Conservation (phyloP, 2,888 invertebrate genomes). For the Polia nebulosa region DNA sequence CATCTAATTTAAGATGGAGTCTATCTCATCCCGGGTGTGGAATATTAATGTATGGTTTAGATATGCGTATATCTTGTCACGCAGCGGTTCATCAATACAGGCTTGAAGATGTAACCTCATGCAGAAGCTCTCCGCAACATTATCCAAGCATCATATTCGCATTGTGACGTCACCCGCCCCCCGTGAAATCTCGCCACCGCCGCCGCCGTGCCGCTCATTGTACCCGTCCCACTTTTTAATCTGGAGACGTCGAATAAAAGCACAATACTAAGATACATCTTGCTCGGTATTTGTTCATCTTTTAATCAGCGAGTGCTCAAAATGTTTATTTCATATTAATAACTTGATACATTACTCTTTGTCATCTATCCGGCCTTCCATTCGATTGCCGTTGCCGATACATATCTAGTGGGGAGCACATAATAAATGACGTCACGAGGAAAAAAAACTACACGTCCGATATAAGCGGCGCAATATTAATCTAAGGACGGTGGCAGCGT, state of each 20-base stretch:
- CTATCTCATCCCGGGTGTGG: conserved; percentile 19
- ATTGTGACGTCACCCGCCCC: conserved; percentile 80
- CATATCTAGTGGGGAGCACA: conserved; percentile 53
- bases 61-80: conserved; percentile 4
- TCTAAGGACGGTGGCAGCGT: conserved; percentile 72
- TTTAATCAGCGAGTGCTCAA: conserved; percentile 81
- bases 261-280: conserved; percentile 86
- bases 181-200: conserved; percentile 74
- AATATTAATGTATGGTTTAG: conserved; percentile 25
- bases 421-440: conserved; percentile 71
- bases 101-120: conserved; percentile 61
- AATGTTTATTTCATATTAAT: conserved; percentile 64
- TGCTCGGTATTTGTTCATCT: conserved; percentile 80
- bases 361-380: conserved; percentile 22
- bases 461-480: conserved; percentile 79
- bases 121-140: conserved; percentile 70
- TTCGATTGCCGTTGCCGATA: conserved; percentile 34
- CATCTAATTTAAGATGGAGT: conserved; percentile 25
- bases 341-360: conserved; percentile 35
- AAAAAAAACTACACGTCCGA: conserved; percentile 78
- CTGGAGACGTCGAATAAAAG: conserved; percentile 87
- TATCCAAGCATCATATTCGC: conserved; percentile 80
- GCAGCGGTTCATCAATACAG: conserved; percentile 32
- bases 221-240: conserved; percentile 88
- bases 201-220: conserved; percentile 80